Evolutionary conservation across 2,113 vertebrate species (phyloP), one percentile per base, ranked within the genome.

Genomic region (Mirza zaza): DNA sequence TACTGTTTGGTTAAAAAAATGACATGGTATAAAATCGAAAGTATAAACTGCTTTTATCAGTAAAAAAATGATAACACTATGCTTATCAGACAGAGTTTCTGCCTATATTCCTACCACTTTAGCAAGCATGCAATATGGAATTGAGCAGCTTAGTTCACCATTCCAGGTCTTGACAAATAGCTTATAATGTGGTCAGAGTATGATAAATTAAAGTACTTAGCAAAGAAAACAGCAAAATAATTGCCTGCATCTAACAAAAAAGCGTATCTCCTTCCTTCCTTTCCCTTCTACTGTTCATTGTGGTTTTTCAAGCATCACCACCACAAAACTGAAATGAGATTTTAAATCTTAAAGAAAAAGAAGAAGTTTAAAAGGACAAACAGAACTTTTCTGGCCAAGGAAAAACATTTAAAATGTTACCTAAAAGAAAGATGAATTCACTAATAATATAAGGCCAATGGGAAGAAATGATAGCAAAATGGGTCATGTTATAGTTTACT

Each of bases 281-380:
- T 87, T 20, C 7, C 20, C 55, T 95, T 75, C 63, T 48, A 82
- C 42, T 42, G 42, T 34, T 73, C 76, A 15, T 13, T 87, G 45
- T 79, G 59, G 79, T 52, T 90, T 87, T 87, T 89, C 13, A 55
- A 96, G 21, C 7, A 20, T 34, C 23, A 79, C 29, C 5, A 65
- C 20, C 45, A 50, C 59, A 93, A 71, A 84, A 80, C 20, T 67
- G 2, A 36, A 80, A 15, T 29, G 71, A 68, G 71, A 61, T 50
- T 94, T 92, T 90, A 90, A 87, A 96, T 45, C 32, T 45, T 73
- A 25, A 87, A 90, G 75, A 48, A 83, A 92, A 73, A 68, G 23
- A 45, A 68, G 23, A 36, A 61, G 50, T 63, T 50, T 55, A 10
- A 75, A 75, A 84, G 42, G 48, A 86, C 59, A 81, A 73, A 21